Evolutionary conservation across 35 echinoderm and acorn worm species (phyloP).

Genomic region (Lytechinus pictus): DNA sequence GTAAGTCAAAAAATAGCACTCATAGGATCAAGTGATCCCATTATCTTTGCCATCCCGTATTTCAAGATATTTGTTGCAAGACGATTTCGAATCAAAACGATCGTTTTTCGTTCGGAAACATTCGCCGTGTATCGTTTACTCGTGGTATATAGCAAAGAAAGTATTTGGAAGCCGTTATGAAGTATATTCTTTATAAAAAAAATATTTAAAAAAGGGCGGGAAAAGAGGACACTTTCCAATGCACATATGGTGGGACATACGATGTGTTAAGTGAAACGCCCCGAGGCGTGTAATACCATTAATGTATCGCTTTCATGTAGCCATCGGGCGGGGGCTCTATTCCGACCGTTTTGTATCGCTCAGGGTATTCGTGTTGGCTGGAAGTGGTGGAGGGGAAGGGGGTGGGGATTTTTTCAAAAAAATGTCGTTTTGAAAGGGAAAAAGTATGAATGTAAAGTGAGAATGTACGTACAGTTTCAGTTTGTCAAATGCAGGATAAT

Average conservation of each 20-base stretch:
- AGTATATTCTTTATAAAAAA: neutral
- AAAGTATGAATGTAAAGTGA: too few relatives aligned
- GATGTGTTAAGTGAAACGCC: slow-evolving; percentile 21
- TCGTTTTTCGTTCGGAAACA: neutral
- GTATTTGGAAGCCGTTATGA: neutral
- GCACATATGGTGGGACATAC: neutral
- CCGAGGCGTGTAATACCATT: slow-evolving; percentile 27
- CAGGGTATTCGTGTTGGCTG: neutral
- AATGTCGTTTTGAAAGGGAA: too few relatives aligned
- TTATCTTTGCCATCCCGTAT: neutral
- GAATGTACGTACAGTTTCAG: too few relatives aligned
- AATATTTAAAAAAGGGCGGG: too few relatives aligned
- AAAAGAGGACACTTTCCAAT: neutral
- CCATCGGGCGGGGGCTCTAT: neutral
- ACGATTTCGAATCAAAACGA: neutral
- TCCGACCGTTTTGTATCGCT: neutral
- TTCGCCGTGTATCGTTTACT: neutral
- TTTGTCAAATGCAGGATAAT: too few relatives aligned
- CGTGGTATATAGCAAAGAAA: neutral
- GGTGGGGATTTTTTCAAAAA: neutral
- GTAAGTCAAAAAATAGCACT: neutral
- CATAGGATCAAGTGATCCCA: neutral
- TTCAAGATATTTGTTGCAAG: neutral
- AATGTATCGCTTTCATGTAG: slow-evolving; percentile 27
- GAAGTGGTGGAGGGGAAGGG: neutral